Percentiles rank a stretch among this genome's conserved stretches.
These are phyloP conservation scores for Oncorhynchus gorbuscha DNA, from an alignment of 2,113 vertebrate genomes.

Conservation along the genomic window DNA sequence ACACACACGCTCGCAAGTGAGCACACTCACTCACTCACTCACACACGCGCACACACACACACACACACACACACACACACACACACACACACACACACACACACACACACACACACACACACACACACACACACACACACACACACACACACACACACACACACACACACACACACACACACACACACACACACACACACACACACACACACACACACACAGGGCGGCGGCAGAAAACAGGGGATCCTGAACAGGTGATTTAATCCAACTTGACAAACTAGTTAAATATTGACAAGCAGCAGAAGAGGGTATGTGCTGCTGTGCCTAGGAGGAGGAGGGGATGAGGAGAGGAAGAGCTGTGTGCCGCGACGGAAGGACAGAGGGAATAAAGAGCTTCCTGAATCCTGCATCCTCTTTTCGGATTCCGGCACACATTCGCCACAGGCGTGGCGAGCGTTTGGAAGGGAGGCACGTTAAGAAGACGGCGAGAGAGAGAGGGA, in stretches of 20 bases:
- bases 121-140: too few species aligned
- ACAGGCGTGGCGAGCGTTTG: constrained; percentile 54
- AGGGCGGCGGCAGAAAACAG: constrained; percentile 39
- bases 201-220: constrained; percentile 11
- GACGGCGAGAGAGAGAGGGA: constrained; percentile 18
- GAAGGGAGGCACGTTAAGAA: constrained; percentile 53
- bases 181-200: neutral
- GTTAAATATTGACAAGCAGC: constrained; percentile 84
- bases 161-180: neutral
- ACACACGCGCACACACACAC: constrained; percentile 3
- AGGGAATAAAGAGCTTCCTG: constrained; percentile 47
- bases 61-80: neutral
- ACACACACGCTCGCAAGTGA: too few species aligned
- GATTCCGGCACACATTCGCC: constrained; percentile 20
- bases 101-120: neutral
- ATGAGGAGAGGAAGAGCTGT: neutral
- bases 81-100: constrained; percentile 4
- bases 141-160: too few species aligned
- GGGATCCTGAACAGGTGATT: constrained; percentile 67
- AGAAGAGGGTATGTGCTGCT: constrained; percentile 54
- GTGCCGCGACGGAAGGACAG: neutral
- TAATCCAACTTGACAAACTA: constrained; percentile 74
- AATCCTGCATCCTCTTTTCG: constrained; percentile 55
- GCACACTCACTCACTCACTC: neutral
- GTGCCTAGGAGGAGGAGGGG: constrained; percentile 7